Base-by-base conservation (phyloP, 2,888 invertebrate genomes). In the Lypha dubia region DNA sequence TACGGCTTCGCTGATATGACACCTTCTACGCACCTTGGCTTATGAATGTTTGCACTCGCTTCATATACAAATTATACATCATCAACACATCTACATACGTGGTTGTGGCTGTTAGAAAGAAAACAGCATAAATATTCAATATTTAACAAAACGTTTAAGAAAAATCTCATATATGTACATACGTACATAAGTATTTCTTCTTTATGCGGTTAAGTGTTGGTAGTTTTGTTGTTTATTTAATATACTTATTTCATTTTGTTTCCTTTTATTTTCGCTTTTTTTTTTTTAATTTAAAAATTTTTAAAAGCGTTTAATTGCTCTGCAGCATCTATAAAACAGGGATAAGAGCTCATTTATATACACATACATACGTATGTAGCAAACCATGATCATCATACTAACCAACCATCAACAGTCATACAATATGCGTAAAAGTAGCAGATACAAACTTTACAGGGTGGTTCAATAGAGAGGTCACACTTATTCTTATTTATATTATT, bases 301-400 rank as follows among this genome's bases (percentile, higher is more conserved):
- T 70, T 76, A 65, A 81, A 81, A 76, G 56, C 75, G 44, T 82
- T 71, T 76, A 82, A 82, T 82, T 82, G 81, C 81, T 82, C 65
- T 82, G 81, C 49, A 71, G 63, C 81, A 63, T 63, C 56, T 22
- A 63, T 68, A 53, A 53, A 60, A 63, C n/a, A n/a, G n/a, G n/a
- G n/a, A n/a, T n/a, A n/a, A n/a, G n/a, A n/a, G n/a, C n/a, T n/a
- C n/a, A n/a, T n/a, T n/a, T n/a, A n/a, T n/a, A n/a, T n/a, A n/a
- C n/a, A n/a, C n/a, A 44, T 22, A 58, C 9, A 9, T 3, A 9
- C 35, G 9, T 5, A 35, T 35, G 65, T 35, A 56, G 44, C 5
- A 75, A 81, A 81, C n/a, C n/a, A n/a, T 81, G 56, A 75, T 56
- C 75, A 75, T 75, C 75, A 81, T 68, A 75, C 70, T 5, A 28